Base-by-base conservation (phyloP, 1,140 invertebrate species). In the Tribolium castaneum region DNA sequence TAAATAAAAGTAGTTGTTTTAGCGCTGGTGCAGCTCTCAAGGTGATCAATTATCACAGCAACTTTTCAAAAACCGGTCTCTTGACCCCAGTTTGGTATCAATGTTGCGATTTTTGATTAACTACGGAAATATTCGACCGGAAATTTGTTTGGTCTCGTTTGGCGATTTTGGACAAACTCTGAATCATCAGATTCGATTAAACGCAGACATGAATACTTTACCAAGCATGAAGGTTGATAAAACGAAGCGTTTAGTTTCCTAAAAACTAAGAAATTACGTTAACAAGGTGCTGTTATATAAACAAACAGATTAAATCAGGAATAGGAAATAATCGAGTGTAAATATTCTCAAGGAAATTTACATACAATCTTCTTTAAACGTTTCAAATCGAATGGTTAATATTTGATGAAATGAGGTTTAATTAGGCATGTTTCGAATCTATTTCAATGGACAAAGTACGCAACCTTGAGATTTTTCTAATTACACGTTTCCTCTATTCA, bases 31-130 rank as follows among this genome's bases (percentile, higher is more conserved):
- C 54, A 19, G 13, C 13, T 52, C 49, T 73, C 71, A 73, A 73
- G 71, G 71, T 54, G 34, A 52, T 14, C 49, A 49, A 51, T 12
- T 52, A 72, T 72, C 50, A 34, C 16, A 19, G 30, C 34, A 35
- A 7, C 45, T 54, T 54, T 51, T 51, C 49, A 10, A 19, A 73
- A 73, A 73, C 71, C 71, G 71, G 71, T 73, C 71, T 73, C 10
- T 52, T 73, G 71, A 51, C 71, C 35, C 22, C 52, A 51, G 19
- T 51, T 45, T 19, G 19, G 34, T 35, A 52, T 30, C 22, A n/a
- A 66, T 35, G 25, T n/a, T n/a, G n/a, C n/a, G n/a, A n/a, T n/a
- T n/a, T n/a, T n/a, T n/a, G n/a, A n/a, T n/a, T n/a, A n/a, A n/a
- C 13, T 66, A 59, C 19, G 59, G 59, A 66, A 66, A 35, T 66